Evolutionary conservation across 2,888 invertebrate genomes (phyloP).

Genomic region (Julus scandinavius): DNA sequence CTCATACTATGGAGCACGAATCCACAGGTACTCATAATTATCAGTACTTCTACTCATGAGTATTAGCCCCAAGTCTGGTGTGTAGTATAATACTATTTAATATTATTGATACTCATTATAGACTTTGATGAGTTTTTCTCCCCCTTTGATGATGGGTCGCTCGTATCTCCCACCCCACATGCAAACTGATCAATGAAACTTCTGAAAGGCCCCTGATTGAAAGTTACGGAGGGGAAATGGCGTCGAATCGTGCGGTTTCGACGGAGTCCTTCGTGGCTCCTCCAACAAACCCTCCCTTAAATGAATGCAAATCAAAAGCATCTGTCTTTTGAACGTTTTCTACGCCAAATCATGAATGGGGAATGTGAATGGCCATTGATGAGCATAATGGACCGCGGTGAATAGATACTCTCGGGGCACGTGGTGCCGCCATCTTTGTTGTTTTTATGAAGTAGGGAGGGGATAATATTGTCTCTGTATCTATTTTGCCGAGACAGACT

Average conservation of each 20-base stretch:
- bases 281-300: not conserved
- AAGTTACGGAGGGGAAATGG: constrained; percentile 37
- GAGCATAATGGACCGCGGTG: constrained; percentile 14
- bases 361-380: constrained; percentile 35
- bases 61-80: not conserved
- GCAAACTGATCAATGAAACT: constrained; percentile 14
- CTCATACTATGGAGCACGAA: too few species aligned
- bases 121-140: not conserved
- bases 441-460: constrained; percentile 3
- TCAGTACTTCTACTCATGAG: not conserved
- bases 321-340: constrained; percentile 49
- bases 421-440: constrained; percentile 40
- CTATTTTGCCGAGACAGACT: constrained; percentile 4
- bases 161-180: not conserved
- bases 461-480: constrained; percentile 26
- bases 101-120: not conserved
- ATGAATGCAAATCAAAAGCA: constrained; percentile 51
- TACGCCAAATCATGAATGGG: constrained; percentile 43
- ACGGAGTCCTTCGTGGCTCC: not conserved
- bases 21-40: not conserved
- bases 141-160: not conserved
- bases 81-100: not conserved
- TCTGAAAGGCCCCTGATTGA: constrained; percentile 31
- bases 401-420: constrained; percentile 43
- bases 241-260: constrained; percentile 36